Conservation (phyloP, 1,140 invertebrate species). For the Magallana ariakensis region DNA sequence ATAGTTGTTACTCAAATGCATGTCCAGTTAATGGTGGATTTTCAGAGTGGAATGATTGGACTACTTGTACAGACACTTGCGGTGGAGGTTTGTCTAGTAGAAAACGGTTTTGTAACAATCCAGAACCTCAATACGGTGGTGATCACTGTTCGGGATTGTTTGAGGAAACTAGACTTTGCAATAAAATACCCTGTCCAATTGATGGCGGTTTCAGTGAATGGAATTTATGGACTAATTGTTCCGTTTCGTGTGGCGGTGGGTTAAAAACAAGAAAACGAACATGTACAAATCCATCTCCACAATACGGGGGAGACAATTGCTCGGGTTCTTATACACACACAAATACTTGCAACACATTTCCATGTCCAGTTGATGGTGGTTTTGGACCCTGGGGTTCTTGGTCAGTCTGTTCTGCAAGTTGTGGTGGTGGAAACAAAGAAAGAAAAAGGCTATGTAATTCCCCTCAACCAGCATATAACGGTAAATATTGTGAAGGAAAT, state of each 20-base stretch:
- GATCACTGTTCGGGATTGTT: not conserved
- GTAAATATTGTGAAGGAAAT: constrained; percentile 61
- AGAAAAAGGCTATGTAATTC: constrained; percentile 59
- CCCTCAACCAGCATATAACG: constrained; percentile 60
- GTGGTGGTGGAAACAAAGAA: constrained; percentile 58
- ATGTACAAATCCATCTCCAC: not conserved
- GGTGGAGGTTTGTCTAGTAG: constrained; percentile 1
- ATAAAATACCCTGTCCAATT: not conserved
- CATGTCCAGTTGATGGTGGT: constrained; percentile 76
- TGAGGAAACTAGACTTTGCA: not conserved
- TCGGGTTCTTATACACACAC: constrained; percentile 56
- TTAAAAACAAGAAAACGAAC: not conserved
- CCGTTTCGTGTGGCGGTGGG: not conserved
- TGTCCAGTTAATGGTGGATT: not conserved
- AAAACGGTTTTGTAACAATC: not conserved
- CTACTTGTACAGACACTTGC: constrained; percentile 5
- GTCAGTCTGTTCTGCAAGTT: constrained; percentile 72
- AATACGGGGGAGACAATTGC: constrained; percentile 63
- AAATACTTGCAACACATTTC: constrained; percentile 17
- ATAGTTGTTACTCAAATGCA: constrained; percentile 62
- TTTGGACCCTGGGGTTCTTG: constrained; percentile 83
- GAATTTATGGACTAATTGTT: not conserved
- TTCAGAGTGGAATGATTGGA: not conserved
- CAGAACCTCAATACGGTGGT: not conserved
- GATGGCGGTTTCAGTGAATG: not conserved